Percentiles rank a stretch among this genome's conserved stretches.
Conservation (phyloP, 2,113 vertebrate genomes). For the Eidolon helvum region DNA sequence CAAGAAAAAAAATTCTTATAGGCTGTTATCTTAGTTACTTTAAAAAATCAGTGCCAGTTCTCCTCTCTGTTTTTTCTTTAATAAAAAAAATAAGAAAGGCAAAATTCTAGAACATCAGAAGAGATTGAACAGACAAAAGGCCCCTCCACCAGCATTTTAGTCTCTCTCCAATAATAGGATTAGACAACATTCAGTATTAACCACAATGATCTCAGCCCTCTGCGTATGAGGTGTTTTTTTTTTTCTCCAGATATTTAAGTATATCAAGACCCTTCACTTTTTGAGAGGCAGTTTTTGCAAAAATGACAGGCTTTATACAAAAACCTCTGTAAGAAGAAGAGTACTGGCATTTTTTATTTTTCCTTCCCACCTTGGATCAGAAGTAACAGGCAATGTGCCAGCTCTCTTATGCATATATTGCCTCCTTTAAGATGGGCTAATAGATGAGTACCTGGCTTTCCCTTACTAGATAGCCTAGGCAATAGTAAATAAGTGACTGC, state of each 20-base stretch:
- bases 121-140: not conserved
- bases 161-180: not conserved
- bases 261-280: not conserved
- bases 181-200: not conserved
- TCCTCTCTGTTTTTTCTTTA: not conserved
- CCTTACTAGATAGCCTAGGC: not conserved
- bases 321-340: not conserved
- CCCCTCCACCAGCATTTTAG: too few species aligned
- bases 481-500: not conserved
- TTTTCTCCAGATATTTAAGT: not conserved
- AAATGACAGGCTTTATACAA: not conserved
- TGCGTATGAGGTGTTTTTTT: not conserved
- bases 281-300: not conserved
- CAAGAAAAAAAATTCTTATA: not conserved
- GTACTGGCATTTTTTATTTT: not conserved
- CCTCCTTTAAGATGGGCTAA: not conserved
- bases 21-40: not conserved
- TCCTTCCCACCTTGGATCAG: not conserved
- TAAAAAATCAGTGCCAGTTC: not conserved
- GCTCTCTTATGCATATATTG: rapidly evolving
- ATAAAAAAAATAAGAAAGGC: not conserved
- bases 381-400: too few species aligned
- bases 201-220: not conserved
- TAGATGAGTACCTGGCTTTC: not conserved
- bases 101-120: not conserved